Conservation (phyloP, 1,140 invertebrate species). For the Dysdera silvatica region DNA sequence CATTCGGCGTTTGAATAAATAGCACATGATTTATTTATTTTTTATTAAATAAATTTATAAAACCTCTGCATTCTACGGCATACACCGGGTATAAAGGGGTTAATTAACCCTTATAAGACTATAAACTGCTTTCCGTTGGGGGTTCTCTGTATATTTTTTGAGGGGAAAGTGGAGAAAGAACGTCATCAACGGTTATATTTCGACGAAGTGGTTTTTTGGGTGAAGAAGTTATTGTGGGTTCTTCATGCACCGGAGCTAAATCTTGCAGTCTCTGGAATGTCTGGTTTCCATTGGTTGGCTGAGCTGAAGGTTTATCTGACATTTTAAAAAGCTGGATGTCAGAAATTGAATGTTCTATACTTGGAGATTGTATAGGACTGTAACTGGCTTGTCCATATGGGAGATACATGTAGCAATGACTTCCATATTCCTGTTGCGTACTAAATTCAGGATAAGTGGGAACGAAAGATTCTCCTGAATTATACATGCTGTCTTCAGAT, state of each 20-base stretch:
- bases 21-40: no score
- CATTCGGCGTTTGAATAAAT: no score
- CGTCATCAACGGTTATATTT: slow-evolving; percentile 1
- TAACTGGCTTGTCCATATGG: slow-evolving; percentile 20
- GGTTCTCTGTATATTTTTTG: slow-evolving; percentile 3
- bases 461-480: slow-evolving; percentile 20
- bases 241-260: slow-evolving; percentile 14
- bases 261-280: background rate
- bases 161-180: background rate
- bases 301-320: background rate
- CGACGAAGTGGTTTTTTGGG: slow-evolving; percentile 1
- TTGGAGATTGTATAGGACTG: slow-evolving; percentile 28
- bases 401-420: slow-evolving; percentile 21
- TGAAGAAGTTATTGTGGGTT: slow-evolving; percentile 16
- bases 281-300: slow-evolving; percentile 9
- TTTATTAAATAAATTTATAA: no score
- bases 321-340: slow-evolving; percentile 24
- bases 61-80: no score
- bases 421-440: slow-evolving; percentile 32
- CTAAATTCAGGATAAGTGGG: slow-evolving; percentile 29
- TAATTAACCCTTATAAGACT: no score
- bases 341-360: slow-evolving; percentile 23
- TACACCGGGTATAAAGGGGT: no score
- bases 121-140: slow-evolving; percentile 28
- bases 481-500: slow-evolving; percentile 21